A percentile compares a stretch with the other conserved stretches of the same genome.
Conservation (phyloP, 1,140 invertebrate species). For the Galleria mellonella region DNA sequence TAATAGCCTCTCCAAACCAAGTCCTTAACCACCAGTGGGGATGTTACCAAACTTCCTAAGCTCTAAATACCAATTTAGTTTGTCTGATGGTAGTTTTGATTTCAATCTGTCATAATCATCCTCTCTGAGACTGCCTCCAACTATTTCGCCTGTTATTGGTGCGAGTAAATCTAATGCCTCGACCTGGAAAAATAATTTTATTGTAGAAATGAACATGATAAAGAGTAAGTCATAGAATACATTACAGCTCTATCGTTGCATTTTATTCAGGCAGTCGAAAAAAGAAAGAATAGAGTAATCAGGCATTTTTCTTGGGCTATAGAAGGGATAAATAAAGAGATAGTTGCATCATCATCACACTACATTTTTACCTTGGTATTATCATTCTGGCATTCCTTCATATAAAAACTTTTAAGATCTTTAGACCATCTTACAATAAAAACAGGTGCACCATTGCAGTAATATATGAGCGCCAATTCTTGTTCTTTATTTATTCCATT, state of each 20-base stretch:
- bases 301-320: too few relatives aligned
- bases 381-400: slow-evolving; percentile 81
- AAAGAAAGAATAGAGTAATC: too few relatives aligned
- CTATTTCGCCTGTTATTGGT: slow-evolving; percentile 92
- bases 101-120: slow-evolving; percentile 81
- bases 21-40: slow-evolving; percentile 94
- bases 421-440: slow-evolving; percentile 94
- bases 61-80: slow-evolving; percentile 93
- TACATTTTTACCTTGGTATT: slow-evolving; percentile 28
- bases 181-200: slow-evolving; percentile 43
- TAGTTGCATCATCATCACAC: too few relatives aligned
- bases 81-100: slow-evolving; percentile 76
- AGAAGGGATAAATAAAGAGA: background rate
- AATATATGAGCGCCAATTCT: slow-evolving; percentile 88
- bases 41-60: slow-evolving; percentile 91
- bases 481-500: slow-evolving; percentile 87
- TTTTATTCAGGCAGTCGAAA: too few relatives aligned
- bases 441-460: slow-evolving; percentile 84
- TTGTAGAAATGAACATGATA: too few relatives aligned
- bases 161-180: slow-evolving; percentile 91
- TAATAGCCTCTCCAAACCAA: slow-evolving; percentile 95
- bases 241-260: too few relatives aligned
- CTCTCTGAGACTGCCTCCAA: slow-evolving; percentile 95
- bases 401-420: slow-evolving; percentile 94
- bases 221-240: too few relatives aligned